Conservation (phyloP, 2,888 invertebrate species). For the Ectemnius lituratus region DNA sequence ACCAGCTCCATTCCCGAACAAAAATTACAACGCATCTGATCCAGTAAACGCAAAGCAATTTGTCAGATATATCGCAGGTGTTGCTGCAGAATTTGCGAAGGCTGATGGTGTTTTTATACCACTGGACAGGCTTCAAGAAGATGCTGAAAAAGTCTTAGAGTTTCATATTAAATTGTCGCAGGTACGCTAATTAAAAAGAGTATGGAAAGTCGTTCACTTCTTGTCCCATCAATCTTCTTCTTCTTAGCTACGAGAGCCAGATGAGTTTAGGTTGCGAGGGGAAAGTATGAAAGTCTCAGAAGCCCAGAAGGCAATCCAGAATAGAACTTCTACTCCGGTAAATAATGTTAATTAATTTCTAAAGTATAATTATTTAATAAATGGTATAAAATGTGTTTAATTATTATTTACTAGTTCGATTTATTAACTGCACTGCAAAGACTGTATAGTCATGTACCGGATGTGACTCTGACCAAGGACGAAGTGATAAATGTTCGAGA, state of each 20-base stretch:
- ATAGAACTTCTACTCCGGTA: background rate
- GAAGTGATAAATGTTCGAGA: slow-evolving; percentile 8
- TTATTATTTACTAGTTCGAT: background rate
- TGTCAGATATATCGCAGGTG: background rate
- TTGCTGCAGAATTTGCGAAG: background rate
- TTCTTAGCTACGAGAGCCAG: background rate
- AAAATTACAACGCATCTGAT: background rate
- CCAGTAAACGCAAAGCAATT: background rate
- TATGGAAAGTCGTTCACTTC: background rate
- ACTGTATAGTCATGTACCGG: background rate
- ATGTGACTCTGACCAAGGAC: slow-evolving; percentile 1
- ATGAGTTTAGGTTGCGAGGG: background rate
- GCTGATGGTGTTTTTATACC: background rate
- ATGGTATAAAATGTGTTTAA: background rate
- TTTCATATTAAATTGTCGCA: too few species aligned
- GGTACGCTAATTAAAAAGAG: background rate
- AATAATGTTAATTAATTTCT: background rate
- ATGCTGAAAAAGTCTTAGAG: background rate
- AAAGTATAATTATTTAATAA: background rate
- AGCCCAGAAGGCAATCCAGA: background rate
- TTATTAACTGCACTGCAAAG: background rate
- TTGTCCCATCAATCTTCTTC: background rate
- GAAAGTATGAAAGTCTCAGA: background rate
- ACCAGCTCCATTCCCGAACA: background rate
- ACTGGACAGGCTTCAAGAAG: background rate